Base-by-base conservation (phyloP, 2,113 vertebrate species). In the Eudorcas thomsonii region DNA sequence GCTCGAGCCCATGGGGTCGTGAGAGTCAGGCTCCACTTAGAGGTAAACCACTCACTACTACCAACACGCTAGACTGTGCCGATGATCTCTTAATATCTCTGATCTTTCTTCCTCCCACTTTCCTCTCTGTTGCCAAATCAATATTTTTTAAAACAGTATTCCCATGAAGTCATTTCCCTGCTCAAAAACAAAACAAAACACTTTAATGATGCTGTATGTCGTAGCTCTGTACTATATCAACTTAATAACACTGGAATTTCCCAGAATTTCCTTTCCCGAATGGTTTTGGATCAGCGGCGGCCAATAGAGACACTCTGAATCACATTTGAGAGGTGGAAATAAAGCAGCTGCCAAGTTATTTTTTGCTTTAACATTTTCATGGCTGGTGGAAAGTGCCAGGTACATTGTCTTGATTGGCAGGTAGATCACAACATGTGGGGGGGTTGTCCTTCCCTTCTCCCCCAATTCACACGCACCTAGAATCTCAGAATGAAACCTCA, bases 91-190 rank as follows among this genome's bases (percentile, higher is more conserved):
- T 94, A 52, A 39, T 10, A 33, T 25, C 30, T 78, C 21, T 23
- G 59, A n/a, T 50, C 57, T 54, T 71, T 67, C 43, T 78, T 91
- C 13, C 30, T 6, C 54, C 26, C 12, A 6, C 9, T 74, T n/a
- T 96, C 7, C 57, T 84, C 2, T 67, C 48, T 92, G 14, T 55
- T 94, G 28, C 21, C 55, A 88, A 39, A 90, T 77, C 17, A 48
- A 23, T 52, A 67, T 28, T 97, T 91, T 95, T 28, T 54, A 80
- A 96, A 90, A 96, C 39, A 85, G 67, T 2, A 59, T 80, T 93
- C 57, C 39, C 55, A 55, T 86, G 6, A 82, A 74, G 25, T 71
- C 36, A 50, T 91, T 96, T 88, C 25, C 25, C 25, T 71, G 55
- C 17, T 90, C 0, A 23, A 50, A 59, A 52, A 3, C n/a, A 26